Base-by-base conservation (phyloP, 2,888 invertebrate species). In the Argynnis bischoffii region DNA sequence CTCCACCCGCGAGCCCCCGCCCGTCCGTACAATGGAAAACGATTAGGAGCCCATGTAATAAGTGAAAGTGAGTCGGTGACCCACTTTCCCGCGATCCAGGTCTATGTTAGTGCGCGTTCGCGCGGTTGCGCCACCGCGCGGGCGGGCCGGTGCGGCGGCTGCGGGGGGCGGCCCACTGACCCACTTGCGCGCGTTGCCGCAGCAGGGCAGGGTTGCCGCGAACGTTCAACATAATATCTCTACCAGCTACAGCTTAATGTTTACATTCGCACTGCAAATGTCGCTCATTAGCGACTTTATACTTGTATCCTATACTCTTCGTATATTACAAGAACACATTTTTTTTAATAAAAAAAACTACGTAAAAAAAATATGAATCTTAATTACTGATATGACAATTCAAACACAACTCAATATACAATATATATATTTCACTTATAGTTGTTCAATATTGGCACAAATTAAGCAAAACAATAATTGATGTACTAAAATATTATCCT, bases 51-150 rank as follows among this genome's bases (percentile, higher is more conserved):
- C 95, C 95, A 95, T 95, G 95, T 95, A 95, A 96, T 95, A 95
- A 96, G 96, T 96, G 96, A 96, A 96, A 96, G 96, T 96, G 95
- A 96, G 94, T 94, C 94, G 94, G 95, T 96, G 97, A 96, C 97
- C 97, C 95, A 97, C 96, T 97, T 97, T 96, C 95, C 94, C 94
- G 94, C 95, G 95, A 96, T 96, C 96, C 96, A 96, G 96, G 96
- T 96, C 96, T 96, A 97, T 97, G 96, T 96, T 96, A 95, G 95
- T 92, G 91, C 91, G 90, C 90, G 92, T 88, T 91, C 89, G 89
- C 90, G 90, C 88, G 86, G 87, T 89, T 89, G 88, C 89, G 94
- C 93, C 88, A 89, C 89, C 85, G 86, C 84, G 84, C 88, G 88
- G 88, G 87, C 90, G 94, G 94, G 93, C 87, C 87, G 88, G 87